Evolutionary conservation across 2,797 vertebrate genomes (phyloP).

Genomic region (Enteromius unitaeniatus): DNA sequence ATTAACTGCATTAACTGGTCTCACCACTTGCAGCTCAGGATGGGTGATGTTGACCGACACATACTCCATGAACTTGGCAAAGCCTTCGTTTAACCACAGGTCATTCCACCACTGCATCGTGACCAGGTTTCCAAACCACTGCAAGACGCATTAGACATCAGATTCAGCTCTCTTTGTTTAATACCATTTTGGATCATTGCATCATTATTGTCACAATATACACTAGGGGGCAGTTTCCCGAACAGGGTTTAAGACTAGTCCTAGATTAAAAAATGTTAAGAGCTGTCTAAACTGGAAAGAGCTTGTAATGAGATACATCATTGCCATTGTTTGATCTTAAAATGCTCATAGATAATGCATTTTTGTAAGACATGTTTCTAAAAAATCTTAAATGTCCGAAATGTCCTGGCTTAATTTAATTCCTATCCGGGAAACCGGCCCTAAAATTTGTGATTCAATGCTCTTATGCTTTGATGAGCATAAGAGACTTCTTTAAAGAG

Average conservation of each 20-base stretch:
- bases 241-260: too few species aligned
- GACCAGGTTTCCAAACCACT: slow-evolving; percentile 66
- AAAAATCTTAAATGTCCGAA: too few species aligned
- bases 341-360: background rate
- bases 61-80: slow-evolving; percentile 67
- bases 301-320: too few species aligned
- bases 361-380: background rate
- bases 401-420: background rate
- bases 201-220: background rate
- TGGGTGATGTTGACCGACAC: slow-evolving; percentile 57
- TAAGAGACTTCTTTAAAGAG: background rate
- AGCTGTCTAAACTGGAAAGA: too few species aligned
- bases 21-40: slow-evolving; percentile 64
- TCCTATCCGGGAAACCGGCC: too few species aligned
- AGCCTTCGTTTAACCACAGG: slow-evolving; percentile 67
- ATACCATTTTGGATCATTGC: background rate
- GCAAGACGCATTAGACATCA: background rate
- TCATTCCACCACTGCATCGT: slow-evolving; percentile 69
- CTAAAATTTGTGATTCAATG: too few species aligned
- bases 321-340: background rate
- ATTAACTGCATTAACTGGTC: background rate
- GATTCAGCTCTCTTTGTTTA: background rate
- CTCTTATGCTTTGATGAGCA: background rate
- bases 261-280: too few species aligned
- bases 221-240: background rate